These are phyloP conservation scores for Intellagama lesueurii DNA, from an alignment of 2,797 vertebrate species.

Conservation along the genomic window DNA sequence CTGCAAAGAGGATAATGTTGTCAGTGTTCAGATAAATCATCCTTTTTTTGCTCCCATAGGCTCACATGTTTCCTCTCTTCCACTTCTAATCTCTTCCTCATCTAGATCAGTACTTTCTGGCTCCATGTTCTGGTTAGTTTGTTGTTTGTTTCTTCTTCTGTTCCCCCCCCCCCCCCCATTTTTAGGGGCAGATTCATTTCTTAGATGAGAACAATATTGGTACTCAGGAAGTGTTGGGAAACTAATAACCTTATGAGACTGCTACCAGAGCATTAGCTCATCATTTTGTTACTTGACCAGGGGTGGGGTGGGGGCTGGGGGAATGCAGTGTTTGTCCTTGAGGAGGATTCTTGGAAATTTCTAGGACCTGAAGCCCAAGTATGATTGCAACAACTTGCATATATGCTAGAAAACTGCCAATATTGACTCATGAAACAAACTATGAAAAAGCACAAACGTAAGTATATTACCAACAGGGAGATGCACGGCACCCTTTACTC, in stretches of 20 bases:
- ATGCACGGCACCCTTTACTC: neutral
- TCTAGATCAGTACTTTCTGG: neutral
- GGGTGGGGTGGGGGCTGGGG: neutral
- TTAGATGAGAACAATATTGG: neutral
- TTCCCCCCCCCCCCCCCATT: neutral
- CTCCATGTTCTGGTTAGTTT: neutral
- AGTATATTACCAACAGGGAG: neutral
- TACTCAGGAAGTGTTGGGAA: neutral
- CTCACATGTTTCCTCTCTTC: conserved; percentile 28
- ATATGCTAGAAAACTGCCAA: neutral
- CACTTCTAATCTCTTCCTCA: neutral
- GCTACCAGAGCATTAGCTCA: conserved; percentile 2
- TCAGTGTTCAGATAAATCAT: conserved; percentile 67
- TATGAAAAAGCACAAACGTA: neutral
- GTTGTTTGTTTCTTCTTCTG: neutral
- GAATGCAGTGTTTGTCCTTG: neutral
- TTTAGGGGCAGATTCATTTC: neutral
- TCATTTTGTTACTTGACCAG: neutral
- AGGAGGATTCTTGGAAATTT: neutral
- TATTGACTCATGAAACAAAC: neutral
- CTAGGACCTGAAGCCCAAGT: neutral
- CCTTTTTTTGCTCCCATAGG: conserved; percentile 44
- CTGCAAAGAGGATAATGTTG: conserved; percentile 73
- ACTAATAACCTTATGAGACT: neutral
- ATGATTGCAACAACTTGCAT: neutral